These are phyloP conservation scores for Staurois parvus DNA, from an alignment of 2,797 vertebrate genomes.

Conservation along the genomic window DNA sequence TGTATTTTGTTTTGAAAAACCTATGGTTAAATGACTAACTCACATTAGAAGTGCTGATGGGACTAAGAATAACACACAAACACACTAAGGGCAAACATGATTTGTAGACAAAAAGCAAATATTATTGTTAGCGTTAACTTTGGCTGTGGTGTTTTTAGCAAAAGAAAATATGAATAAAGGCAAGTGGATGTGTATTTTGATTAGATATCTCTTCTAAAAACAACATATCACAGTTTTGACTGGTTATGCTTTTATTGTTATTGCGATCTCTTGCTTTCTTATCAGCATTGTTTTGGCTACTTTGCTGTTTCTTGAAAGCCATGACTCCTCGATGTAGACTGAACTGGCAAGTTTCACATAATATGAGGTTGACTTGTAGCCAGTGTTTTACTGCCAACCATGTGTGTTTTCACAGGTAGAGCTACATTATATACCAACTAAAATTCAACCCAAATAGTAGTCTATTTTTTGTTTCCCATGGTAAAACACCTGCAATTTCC, in stretches of 20 bases:
- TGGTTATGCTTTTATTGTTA: slow-evolving; percentile 44
- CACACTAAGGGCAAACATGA: slow-evolving; percentile 35
- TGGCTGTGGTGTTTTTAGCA: slow-evolving; percentile 18
- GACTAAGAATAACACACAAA: slow-evolving; percentile 18
- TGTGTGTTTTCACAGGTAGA: neutral
- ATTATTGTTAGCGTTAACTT: slow-evolving; percentile 50
- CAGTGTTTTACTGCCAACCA: neutral
- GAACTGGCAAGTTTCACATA: slow-evolving; percentile 6
- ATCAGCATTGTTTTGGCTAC: slow-evolving; percentile 53
- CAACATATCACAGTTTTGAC: slow-evolving; percentile 14
- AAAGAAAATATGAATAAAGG: slow-evolving; percentile 28
- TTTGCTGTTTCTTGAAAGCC: slow-evolving; percentile 41
- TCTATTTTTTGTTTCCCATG: too few relatives aligned
- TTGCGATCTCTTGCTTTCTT: slow-evolving; percentile 30
- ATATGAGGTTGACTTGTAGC: neutral
- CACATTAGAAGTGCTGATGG: slow-evolving; percentile 13
- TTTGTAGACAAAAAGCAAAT: slow-evolving; percentile 56
- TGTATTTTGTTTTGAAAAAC: slow-evolving; percentile 29
- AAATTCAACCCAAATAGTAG: too few relatives aligned
- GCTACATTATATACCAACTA: neutral
- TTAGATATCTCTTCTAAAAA: slow-evolving; percentile 38
- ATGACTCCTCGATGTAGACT: slow-evolving; percentile 18
- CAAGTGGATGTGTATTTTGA: slow-evolving; percentile 33
- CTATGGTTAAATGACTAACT: slow-evolving; percentile 4
- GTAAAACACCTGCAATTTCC: too few relatives aligned